Evolutionary conservation across 1,140 invertebrate genomes (phyloP).

Genomic region (Anoplophora glabripennis): DNA sequence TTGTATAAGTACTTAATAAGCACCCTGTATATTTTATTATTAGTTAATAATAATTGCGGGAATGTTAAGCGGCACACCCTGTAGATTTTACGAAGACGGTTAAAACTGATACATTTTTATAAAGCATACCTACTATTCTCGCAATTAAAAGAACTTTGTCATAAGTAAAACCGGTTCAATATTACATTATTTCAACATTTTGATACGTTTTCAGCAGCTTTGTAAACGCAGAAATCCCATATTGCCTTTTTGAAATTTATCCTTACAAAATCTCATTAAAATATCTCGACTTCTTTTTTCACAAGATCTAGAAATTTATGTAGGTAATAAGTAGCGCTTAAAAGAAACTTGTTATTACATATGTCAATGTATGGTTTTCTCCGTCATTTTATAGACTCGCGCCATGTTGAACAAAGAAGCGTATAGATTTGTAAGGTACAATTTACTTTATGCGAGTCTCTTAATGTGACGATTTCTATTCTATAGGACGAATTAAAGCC

Average conservation of each 20-base stretch:
- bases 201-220: too few species aligned
- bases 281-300: conserved; percentile 21
- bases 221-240: too few species aligned
- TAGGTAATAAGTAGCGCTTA: conserved; percentile 19
- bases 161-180: too few species aligned
- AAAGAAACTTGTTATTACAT: conserved; percentile 16
- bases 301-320: conserved; percentile 26
- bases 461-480: conserved; percentile 43
- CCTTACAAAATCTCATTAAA: conserved; percentile 16
- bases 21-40: too few species aligned
- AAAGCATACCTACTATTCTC: too few species aligned
- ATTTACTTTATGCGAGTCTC: conserved; percentile 25
- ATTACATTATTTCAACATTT: too few species aligned
- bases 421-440: conserved; percentile 12
- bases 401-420: conserved; percentile 14
- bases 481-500: conserved; percentile 37
- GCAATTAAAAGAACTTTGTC: too few species aligned
- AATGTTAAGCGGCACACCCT: too few species aligned
- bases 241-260: neutral
- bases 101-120: too few species aligned
- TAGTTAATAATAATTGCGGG: too few species aligned
- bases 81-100: too few species aligned
- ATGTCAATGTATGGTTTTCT: conserved; percentile 15
- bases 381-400: conserved; percentile 8
- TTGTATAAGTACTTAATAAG: too few species aligned